Evolutionary conservation across 2,888 invertebrate genomes (phyloP).

Genomic region (Augochlorella aurata): DNA sequence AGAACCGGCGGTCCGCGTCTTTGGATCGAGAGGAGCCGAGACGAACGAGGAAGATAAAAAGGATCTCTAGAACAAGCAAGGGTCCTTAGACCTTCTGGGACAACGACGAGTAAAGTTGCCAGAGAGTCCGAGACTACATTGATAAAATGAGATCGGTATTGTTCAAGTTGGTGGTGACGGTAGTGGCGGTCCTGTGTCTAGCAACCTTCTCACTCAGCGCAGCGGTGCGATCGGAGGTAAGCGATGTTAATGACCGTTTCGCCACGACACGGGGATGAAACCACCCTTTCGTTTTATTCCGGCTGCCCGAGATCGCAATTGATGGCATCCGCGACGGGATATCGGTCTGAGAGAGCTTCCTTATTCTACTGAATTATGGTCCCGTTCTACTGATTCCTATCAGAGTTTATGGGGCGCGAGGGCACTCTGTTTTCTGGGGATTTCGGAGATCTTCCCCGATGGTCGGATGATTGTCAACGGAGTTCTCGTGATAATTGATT

Average conservation of each 20-base stretch:
- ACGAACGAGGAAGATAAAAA: constrained; percentile 1
- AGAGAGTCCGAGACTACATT: background rate
- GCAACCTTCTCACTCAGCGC: constrained; percentile 17
- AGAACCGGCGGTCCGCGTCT: background rate
- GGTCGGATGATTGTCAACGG: background rate
- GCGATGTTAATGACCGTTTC: background rate
- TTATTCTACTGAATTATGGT: constrained; percentile 10
- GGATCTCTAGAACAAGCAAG: background rate
- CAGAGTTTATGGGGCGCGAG: background rate
- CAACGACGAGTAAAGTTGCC: background rate
- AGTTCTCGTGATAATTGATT: background rate
- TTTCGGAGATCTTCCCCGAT: background rate
- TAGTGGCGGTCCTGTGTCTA: constrained; percentile 24
- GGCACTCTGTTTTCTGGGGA: background rate
- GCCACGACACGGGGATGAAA: no score
- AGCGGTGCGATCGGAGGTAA: constrained; percentile 46
- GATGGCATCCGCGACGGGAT: background rate
- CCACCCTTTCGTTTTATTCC: background rate
- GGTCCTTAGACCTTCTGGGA: background rate
- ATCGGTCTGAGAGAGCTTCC: background rate
- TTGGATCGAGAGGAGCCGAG: background rate
- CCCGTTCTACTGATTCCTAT: background rate
- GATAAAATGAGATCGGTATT: constrained; percentile 36
- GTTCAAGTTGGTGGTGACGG: constrained; percentile 19
- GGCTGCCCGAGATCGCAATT: background rate